Evolutionary conservation across 2,113 vertebrate species (phyloP).

Genomic region (Coryphaenoides rupestris): DNA sequence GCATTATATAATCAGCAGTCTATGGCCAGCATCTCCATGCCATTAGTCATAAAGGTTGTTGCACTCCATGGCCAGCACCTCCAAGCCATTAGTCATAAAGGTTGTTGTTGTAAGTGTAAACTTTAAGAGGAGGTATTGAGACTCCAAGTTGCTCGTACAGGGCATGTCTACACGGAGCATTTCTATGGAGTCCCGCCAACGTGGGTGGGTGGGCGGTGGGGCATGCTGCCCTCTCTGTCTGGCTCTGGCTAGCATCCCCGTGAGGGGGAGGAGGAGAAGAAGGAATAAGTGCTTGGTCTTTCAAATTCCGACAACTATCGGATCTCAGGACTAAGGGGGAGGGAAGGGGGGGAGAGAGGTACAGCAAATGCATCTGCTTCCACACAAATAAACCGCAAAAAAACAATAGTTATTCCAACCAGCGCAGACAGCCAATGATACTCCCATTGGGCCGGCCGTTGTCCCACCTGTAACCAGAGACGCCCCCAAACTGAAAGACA

Average conservation of each 20-base stretch:
- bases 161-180: no score
- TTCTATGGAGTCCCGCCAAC: conserved; percentile 29
- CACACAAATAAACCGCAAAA: no score
- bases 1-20: no score
- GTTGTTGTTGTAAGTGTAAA: no score
- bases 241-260: conserved; percentile 53
- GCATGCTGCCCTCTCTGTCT: conserved; percentile 59
- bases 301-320: conserved; percentile 50
- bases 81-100: no score
- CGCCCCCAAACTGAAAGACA: conserved; percentile 42
- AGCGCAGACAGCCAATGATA: conserved; percentile 55
- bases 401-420: conserved; percentile 63
- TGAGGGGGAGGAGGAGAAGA: conserved; percentile 41
- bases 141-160: no score
- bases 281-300: conserved; percentile 61
- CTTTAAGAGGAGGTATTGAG: no score
- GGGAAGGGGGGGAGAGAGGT: conserved; percentile 46
- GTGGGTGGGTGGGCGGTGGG: conserved; percentile 14
- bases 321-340: conserved; percentile 27
- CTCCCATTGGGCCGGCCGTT: conserved; percentile 29
- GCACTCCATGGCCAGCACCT: no score
- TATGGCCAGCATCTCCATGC: no score
- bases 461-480: conserved; percentile 35
- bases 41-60: no score
- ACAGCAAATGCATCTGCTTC: conserved; percentile 67